Evolutionary conservation across 2,888 invertebrate genomes (phyloP).

Genomic region (Kuschelorhynchus macadamiae): DNA sequence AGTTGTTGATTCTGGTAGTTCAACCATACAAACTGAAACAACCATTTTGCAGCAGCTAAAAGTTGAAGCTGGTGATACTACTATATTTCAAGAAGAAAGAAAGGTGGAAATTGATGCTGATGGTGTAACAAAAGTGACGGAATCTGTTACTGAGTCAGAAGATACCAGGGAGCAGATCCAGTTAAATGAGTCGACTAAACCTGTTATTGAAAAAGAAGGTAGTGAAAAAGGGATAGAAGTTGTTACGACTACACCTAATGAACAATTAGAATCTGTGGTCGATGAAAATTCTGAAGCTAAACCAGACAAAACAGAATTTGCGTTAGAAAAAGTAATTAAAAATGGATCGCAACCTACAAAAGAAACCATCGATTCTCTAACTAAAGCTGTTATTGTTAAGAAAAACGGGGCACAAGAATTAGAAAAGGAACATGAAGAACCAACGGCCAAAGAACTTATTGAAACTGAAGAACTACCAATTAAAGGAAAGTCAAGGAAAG

Average conservation of each 20-base stretch:
- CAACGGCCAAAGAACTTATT: not conserved
- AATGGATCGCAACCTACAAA: slow-evolving; percentile 1
- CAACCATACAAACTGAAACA: not conserved
- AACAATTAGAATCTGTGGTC: not conserved
- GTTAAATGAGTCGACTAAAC: not conserved
- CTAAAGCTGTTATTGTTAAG: slow-evolving; percentile 26
- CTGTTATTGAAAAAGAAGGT: slow-evolving; percentile 1
- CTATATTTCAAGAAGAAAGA: slow-evolving; percentile 11
- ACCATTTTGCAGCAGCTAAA: slow-evolving; percentile 2
- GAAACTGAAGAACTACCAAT: not conserved
- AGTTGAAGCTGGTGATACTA: not conserved
- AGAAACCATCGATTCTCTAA: slow-evolving; percentile 23
- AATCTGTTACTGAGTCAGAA: not conserved
- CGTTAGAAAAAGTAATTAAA: slow-evolving; percentile 1
- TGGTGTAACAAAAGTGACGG: not conserved
- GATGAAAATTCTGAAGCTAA: not conserved
- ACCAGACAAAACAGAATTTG: not conserved
- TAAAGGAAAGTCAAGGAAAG: not conserved
- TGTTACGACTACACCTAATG: not conserved
- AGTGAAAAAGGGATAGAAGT: slow-evolving; percentile 3
- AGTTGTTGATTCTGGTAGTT: not conserved
- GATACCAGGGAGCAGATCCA: no score
- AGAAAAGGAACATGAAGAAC: not conserved
- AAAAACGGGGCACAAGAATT: not conserved
- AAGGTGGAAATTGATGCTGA: slow-evolving; percentile 1